Evolutionary conservation across 2,888 invertebrate genomes (phyloP), one percentile per base, ranked within the genome.

Genomic region (Andricus quercusramuli): DNA sequence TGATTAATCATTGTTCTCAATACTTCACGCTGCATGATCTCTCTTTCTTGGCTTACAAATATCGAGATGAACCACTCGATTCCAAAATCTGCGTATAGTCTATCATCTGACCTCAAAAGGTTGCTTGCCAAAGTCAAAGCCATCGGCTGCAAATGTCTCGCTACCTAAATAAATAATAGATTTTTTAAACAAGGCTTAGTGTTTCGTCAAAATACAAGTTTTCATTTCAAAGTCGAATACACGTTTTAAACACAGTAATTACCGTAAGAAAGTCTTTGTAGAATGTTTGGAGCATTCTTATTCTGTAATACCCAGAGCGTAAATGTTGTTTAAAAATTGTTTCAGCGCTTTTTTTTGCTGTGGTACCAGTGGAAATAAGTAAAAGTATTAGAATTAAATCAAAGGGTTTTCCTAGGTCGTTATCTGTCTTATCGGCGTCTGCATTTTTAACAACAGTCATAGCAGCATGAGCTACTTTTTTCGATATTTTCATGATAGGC

Each of bases 321-420:
- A 96, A 94, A 84, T 95, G 94, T 84, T 95, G 95, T 88, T 94
- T 94, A 82, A 96, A 94, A 64, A 95, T 88, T 83, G 93, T 93
- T 90, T 96, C 96, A 25, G 96, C 94, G 82, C 94, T 94, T 87
- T 95, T 95, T 85, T 94, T 95, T 77, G 88, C 80, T 15, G 80
- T 32, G 13, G 80, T 15, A 32, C 82, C 80, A 6, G 70, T 77
- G 1, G 94, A 94, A n/a, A 95, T 94, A 85, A 95, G 94, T 29
- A 96, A 91, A 85, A 96, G 94, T n/a, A 96, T 89, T 25, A 96
- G 90, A 83, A 96, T 92, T 77, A 96, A 93, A 92, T 97, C 96
- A 82, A 97, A 93, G 1, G 96, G 94, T 92, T 95, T 95, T 83
- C 95, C 94, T 80, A 47, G 15, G 15, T 47, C 47, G 47, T 47